phyloP scores from a whole-genome alignment of 1,140 invertebrate species.

The Mercenaria mercenaria region DNA sequence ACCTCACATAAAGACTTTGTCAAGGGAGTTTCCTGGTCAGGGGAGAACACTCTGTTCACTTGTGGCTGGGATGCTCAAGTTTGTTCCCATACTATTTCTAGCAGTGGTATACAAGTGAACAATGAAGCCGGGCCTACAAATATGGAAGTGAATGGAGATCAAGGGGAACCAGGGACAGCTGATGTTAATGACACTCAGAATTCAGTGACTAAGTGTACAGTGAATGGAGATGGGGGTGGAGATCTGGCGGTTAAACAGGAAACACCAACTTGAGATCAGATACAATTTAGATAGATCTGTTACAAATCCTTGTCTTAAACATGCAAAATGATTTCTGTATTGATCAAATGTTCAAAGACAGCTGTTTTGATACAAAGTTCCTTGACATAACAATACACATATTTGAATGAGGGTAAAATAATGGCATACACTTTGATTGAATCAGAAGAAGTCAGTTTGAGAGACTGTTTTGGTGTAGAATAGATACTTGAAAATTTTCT shows the following conservation, averaged over 20 bases:
- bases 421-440: no score
- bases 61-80: constrained; percentile 61
- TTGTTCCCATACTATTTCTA: not conserved
- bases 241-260: not conserved
- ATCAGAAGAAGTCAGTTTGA: no score
- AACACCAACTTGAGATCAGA: constrained; percentile 7
- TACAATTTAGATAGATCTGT: no score
- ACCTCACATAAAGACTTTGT: constrained; percentile 60
- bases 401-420: no score
- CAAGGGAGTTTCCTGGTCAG: constrained; percentile 48
- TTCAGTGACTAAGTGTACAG: not conserved
- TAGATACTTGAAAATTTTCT: no score
- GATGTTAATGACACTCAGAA: not conserved
- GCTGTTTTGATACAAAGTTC: no score
- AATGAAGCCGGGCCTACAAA: constrained; percentile 33
- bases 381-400: no score
- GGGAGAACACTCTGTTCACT: constrained; percentile 21
- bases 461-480: no score
- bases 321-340: no score
- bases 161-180: not conserved
- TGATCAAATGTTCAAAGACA: no score
- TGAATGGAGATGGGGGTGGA: constrained; percentile 2
- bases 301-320: no score
- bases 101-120: not conserved
- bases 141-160: constrained; percentile 63